phyloP scores from a whole-genome alignment of 2,888 invertebrate species.

The Deroplatys truncata region DNA sequence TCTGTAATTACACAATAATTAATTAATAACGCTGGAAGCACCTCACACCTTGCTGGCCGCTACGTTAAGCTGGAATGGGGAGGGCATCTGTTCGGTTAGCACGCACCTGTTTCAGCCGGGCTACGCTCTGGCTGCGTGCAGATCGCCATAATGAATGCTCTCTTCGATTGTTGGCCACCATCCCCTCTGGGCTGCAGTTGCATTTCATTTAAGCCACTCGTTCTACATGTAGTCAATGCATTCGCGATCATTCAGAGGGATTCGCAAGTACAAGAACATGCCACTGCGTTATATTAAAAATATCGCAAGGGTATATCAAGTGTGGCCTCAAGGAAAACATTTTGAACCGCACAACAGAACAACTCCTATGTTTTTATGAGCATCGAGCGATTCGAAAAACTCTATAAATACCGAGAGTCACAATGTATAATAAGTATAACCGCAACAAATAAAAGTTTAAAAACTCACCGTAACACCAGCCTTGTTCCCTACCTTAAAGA shows the following conservation, averaged over 20 bases:
- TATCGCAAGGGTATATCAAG: not conserved
- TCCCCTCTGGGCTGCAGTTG: not conserved
- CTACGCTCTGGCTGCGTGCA: not conserved
- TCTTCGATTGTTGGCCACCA: not conserved
- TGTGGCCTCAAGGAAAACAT: not conserved
- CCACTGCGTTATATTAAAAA: not conserved
- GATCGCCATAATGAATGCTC: not conserved
- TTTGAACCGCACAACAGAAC: too few relatives aligned
- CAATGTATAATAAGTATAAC: too few relatives aligned
- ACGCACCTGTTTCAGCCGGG: not conserved
- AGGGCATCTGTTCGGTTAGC: not conserved
- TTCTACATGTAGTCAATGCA: not conserved
- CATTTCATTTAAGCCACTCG: not conserved
- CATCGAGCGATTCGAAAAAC: too few relatives aligned
- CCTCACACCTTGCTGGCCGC: not conserved
- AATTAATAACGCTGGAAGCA: not conserved
- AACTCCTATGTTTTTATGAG: too few relatives aligned
- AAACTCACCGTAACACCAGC: too few relatives aligned
- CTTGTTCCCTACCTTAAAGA: too few relatives aligned
- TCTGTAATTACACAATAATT: constrained; percentile 1
- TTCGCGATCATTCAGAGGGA: not conserved
- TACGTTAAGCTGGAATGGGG: not conserved
- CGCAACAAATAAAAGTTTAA: too few relatives aligned
- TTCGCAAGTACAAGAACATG: not conserved
- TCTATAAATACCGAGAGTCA: too few relatives aligned